These are phyloP conservation scores for Macropodus opercularis DNA, from an alignment of 2,797 vertebrate genomes.

Conservation along the genomic window DNA sequence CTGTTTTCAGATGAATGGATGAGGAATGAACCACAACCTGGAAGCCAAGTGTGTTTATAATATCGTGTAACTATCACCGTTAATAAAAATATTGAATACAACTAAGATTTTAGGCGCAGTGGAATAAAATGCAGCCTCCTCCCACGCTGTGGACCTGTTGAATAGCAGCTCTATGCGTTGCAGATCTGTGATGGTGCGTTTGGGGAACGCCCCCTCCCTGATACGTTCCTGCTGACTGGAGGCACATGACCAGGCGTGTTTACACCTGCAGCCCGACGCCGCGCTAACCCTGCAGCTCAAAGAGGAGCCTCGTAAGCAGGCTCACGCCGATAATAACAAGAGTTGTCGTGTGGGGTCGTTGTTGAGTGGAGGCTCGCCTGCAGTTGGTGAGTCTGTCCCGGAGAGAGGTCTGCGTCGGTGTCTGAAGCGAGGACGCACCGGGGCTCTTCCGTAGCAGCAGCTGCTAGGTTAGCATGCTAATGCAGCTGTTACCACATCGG, in stretches of 20 bases:
- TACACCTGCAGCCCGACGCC: conserved; percentile 69
- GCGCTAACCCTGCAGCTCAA: background rate
- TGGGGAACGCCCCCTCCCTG: conserved; percentile 52
- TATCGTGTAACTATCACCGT: too few relatives aligned
- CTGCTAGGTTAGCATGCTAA: conserved; percentile 65
- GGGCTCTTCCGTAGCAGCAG: conserved; percentile 65
- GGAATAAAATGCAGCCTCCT: too few relatives aligned
- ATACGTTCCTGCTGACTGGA: conserved; percentile 69
- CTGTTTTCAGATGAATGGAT: too few relatives aligned
- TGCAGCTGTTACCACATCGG: conserved; percentile 16
- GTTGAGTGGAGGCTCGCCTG: background rate
- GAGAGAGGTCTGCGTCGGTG: background rate
- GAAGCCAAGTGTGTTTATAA: too few relatives aligned
- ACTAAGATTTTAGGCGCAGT: too few relatives aligned
- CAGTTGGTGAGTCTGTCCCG: conserved; percentile 41
- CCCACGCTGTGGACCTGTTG: too few relatives aligned
- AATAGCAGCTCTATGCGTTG: conserved; percentile 21
- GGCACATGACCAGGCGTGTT: conserved; percentile 84
- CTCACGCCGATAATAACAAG: background rate
- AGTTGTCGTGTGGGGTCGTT: background rate
- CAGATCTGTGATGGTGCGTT: conserved; percentile 11
- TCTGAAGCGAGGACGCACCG: background rate
- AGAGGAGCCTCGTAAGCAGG: background rate
- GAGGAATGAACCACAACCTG: too few relatives aligned
- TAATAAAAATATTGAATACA: too few relatives aligned